phyloP scores from a whole-genome alignment of 1,140 invertebrate species.

The Odontomachus brunneus region DNA sequence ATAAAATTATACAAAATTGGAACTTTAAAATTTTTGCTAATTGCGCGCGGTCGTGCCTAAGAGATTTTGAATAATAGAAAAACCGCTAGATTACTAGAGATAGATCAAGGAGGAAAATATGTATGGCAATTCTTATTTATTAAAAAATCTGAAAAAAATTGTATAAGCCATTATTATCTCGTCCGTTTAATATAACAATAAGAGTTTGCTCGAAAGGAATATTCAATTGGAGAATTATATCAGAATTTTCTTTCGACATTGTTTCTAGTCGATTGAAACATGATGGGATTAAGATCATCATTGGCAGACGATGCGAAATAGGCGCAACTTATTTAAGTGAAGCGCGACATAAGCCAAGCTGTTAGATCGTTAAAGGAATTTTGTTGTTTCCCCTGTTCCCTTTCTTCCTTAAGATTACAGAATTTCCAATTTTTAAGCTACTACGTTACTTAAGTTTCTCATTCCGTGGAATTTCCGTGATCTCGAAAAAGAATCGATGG shows the following conservation, averaged over 20 bases:
- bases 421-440: neutral
- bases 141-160: conserved; percentile 77
- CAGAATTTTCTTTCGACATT: conserved; percentile 11
- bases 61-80: neutral
- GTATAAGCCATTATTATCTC: conserved; percentile 57
- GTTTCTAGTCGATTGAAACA: conserved; percentile 7
- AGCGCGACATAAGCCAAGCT: conserved; percentile 44
- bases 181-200: conserved; percentile 7
- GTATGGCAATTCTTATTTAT: conserved; percentile 83
- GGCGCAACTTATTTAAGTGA: conserved; percentile 25
- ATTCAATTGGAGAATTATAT: neutral
- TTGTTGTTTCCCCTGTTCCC: neutral
- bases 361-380: conserved; percentile 40
- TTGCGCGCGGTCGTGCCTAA: neutral
- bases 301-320: conserved; percentile 27
- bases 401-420: neutral
- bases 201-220: neutral
- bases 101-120: conserved; percentile 14
- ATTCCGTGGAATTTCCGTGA: neutral
- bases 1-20: conserved; percentile 22
- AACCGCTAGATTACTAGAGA: neutral
- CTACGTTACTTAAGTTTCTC: neutral
- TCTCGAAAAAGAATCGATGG: neutral
- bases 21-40: conserved; percentile 1
- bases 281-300: conserved; percentile 13